Base-by-base conservation (phyloP, 2,888 invertebrate species). In the Anthophora plumipes region DNA sequence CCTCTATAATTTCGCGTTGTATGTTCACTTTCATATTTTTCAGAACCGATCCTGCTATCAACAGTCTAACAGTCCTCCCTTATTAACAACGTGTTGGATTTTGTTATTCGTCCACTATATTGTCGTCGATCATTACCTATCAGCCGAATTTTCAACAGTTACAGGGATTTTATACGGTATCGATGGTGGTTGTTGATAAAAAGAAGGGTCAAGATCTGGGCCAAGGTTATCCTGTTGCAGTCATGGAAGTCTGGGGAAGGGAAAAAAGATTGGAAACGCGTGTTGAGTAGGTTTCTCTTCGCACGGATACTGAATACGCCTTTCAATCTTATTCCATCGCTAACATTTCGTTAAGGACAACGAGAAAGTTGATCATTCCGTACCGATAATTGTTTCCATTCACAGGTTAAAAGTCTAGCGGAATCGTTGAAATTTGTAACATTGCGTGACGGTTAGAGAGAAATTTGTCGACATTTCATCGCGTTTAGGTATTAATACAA, bases 21-120 rank as follows among this genome's bases (percentile, higher is more conserved):
- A 67, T 84, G 67, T 82, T 85, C 85, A 89, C 90, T 90, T 89
- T 90, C 90, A 85, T 90, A 89, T 90, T 89, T 85, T 82, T 71
- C 66, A 48, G 72, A 67, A 70, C 79, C 80, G 70, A 64, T 64
- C 68, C 48, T 41, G 55, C 43, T 55, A 73, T 66, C 70, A 52
- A 86, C 85, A 76, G 64, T 77, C 63, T n/a, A n/a, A n/a, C n/a
- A n/a, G n/a, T n/a, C n/a, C n/a, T n/a, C n/a, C n/a, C n/a, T n/a
- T n/a, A n/a, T n/a, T n/a, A n/a, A n/a, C n/a, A 48, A 48, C 43
- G 43, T 43, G 43, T 43, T n/a, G n/a, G n/a, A n/a, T n/a, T n/a
- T n/a, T n/a, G n/a, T n/a, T n/a, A n/a, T n/a, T n/a, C n/a, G n/a
- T n/a, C n/a, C n/a, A n/a, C n/a, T n/a, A n/a, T n/a, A n/a, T n/a